A percentile compares a stretch with the other conserved stretches of the same genome.
Evolutionary conservation across 2,888 invertebrate genomes (phyloP).

Genomic region (Platycnemis pennipes): DNA sequence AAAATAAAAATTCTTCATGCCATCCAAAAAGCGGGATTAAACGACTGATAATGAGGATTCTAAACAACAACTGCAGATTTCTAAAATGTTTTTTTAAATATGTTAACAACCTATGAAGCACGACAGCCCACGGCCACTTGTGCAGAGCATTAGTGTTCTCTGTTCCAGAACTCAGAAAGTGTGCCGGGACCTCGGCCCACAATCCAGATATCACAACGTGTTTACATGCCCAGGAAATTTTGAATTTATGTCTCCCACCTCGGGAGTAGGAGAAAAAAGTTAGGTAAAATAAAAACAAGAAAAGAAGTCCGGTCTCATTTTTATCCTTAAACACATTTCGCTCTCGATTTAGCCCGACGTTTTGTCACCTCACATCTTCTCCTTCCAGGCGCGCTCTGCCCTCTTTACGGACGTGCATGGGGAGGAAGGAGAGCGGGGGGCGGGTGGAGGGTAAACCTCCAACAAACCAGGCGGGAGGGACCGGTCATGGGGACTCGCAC

Average conservation of each 20-base stretch:
- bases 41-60: neutral
- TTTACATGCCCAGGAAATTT: neutral
- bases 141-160: neutral
- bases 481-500: neutral
- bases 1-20: neutral
- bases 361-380: conserved; percentile 18
- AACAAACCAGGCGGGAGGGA: neutral
- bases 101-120: neutral
- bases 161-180: neutral
- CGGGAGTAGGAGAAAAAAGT: neutral
- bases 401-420: neutral
- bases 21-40: neutral
- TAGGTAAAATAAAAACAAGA: neutral
- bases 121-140: neutral
- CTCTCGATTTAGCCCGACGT: neutral
- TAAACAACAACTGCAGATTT: no score
- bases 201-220: neutral
- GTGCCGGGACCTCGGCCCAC: neutral
- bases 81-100: neutral
- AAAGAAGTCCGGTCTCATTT: neutral
- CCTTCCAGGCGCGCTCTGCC: neutral
- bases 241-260: neutral
- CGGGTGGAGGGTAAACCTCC: neutral
- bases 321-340: neutral
- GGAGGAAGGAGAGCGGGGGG: neutral